Evolutionary conservation across 1,140 invertebrate genomes (phyloP).

Genomic region (Drosophila prosaltans): DNA sequence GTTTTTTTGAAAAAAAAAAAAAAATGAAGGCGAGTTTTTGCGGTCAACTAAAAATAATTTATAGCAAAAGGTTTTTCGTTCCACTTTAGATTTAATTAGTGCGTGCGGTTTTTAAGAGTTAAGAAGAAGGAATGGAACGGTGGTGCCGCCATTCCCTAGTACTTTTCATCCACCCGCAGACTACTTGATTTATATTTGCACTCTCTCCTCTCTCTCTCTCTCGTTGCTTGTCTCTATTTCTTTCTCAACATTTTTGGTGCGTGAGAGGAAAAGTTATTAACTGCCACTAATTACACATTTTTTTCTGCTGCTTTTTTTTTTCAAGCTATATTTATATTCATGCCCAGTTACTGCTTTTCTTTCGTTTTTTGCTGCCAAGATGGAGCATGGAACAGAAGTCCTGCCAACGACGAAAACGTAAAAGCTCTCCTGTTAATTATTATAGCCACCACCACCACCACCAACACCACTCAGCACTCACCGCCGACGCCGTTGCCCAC

Average conservation of each 20-base stretch:
- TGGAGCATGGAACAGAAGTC: conserved; percentile 10
- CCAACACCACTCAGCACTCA: background rate
- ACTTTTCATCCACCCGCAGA: background rate
- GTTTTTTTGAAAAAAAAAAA: background rate
- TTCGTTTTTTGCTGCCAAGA: conserved; percentile 12
- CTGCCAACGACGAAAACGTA: conserved; percentile 34
- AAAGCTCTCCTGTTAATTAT: conserved; percentile 67
- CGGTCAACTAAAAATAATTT: conserved; percentile 49
- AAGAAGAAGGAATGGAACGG: background rate
- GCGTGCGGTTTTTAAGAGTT: conserved; percentile 40
- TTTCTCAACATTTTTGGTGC: conserved; percentile 34
- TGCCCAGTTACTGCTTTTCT: conserved; percentile 46
- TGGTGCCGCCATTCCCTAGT: background rate
- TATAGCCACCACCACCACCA: background rate
- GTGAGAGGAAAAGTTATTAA: conserved; percentile 74
- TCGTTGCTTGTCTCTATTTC: conserved; percentile 14
- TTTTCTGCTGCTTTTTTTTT: conserved; percentile 26
- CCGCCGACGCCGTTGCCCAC: background rate
- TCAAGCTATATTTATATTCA: conserved; percentile 68
- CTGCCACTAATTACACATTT: conserved; percentile 72
- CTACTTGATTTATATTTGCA: conserved; percentile 1
- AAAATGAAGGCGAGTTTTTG: conserved; percentile 1
- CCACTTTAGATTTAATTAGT: conserved; percentile 71
- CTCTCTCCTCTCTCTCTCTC: background rate
- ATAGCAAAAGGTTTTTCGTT: conserved; percentile 28